Evolutionary conservation across 2,797 vertebrate genomes (phyloP).

Genomic region (Rhinophrynus dorsalis): DNA sequence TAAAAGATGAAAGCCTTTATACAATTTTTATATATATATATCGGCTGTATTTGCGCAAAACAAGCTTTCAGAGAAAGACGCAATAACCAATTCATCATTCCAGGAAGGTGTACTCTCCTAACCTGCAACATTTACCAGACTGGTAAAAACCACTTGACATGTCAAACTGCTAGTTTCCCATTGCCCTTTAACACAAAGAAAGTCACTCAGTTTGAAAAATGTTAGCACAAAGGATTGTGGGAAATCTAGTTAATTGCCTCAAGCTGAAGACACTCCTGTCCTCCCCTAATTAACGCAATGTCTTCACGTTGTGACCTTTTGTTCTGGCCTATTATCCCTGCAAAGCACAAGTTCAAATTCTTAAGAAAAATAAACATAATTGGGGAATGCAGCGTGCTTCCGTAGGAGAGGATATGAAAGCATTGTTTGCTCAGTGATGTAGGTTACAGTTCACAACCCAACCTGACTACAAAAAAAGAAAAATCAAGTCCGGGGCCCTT

Average conservation of each 20-base stretch:
- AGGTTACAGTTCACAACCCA: slow-evolving; percentile 26
- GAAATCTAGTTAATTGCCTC: slow-evolving; percentile 80
- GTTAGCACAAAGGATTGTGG: slow-evolving; percentile 71
- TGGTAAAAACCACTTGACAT: not conserved
- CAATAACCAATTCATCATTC: too few species aligned
- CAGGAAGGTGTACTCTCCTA: too few species aligned
- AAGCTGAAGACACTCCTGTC: slow-evolving; percentile 71
- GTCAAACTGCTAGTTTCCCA: slow-evolving; percentile 75
- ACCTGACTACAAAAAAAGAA: not conserved
- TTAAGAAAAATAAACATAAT: slow-evolving; percentile 57
- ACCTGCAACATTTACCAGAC: not conserved
- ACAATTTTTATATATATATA: too few species aligned
- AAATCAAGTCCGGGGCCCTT: not conserved
- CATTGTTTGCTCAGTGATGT: slow-evolving; percentile 20
- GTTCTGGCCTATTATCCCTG: slow-evolving; percentile 79
- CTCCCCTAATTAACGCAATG: slow-evolving; percentile 79
- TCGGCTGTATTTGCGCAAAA: too few species aligned
- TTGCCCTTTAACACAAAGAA: slow-evolving; percentile 77
- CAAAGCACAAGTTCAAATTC: slow-evolving; percentile 76
- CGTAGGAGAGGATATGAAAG: not conserved
- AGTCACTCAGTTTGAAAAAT: slow-evolving; percentile 78
- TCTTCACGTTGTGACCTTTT: slow-evolving; percentile 76
- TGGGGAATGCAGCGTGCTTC: slow-evolving; percentile 7
- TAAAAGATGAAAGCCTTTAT: too few species aligned
- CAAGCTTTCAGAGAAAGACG: too few species aligned